A percentile compares a stretch with the other conserved stretches of the same genome.
Evolutionary conservation across 1,140 invertebrate species (phyloP).

Genomic region (Drosophila pachea): DNA sequence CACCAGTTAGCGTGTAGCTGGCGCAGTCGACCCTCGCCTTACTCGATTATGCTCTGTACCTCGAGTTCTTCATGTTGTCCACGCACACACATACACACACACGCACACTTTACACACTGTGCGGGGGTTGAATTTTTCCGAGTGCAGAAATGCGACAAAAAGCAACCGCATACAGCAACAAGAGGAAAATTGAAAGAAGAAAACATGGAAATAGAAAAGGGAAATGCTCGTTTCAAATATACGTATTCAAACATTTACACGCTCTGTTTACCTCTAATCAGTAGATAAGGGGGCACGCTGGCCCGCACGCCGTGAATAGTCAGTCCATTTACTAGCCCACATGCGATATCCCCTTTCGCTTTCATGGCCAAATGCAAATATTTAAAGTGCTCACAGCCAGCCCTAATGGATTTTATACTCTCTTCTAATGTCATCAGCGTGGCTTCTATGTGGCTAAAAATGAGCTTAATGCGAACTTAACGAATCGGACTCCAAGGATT

Average conservation of each 20-base stretch:
- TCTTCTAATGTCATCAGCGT: slow-evolving; percentile 43
- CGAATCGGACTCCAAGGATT: no score
- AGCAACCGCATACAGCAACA: slow-evolving; percentile 13
- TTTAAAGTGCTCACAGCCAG: slow-evolving; percentile 21
- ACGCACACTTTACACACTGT: slow-evolving; percentile 6
- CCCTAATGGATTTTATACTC: slow-evolving; percentile 35
- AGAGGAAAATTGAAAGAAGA: slow-evolving; percentile 1
- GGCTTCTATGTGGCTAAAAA: slow-evolving; percentile 23
- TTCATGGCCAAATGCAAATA: slow-evolving; percentile 28
- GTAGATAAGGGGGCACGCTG: slow-evolving; percentile 58
- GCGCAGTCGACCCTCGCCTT: slow-evolving; percentile 47
- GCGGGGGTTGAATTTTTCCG: slow-evolving; percentile 23
- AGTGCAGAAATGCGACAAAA: slow-evolving; percentile 39
- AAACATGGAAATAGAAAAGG: slow-evolving; percentile 27
- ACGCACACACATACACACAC: slow-evolving; percentile 34
- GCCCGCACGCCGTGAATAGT: slow-evolving; percentile 34
- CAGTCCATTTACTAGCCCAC: slow-evolving; percentile 41
- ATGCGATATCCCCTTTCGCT: slow-evolving; percentile 34
- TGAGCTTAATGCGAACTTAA: background rate
- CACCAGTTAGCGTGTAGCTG: slow-evolving; percentile 40
- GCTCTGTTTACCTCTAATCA: slow-evolving; percentile 72
- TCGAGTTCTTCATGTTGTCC: slow-evolving; percentile 20
- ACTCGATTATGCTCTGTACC: slow-evolving; percentile 43
- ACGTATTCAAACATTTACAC: slow-evolving; percentile 66
- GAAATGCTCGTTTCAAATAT: slow-evolving; percentile 55